phyloP scores from a whole-genome alignment of 1,140 invertebrate species.

The Lamellibrachia luymesi region DNA sequence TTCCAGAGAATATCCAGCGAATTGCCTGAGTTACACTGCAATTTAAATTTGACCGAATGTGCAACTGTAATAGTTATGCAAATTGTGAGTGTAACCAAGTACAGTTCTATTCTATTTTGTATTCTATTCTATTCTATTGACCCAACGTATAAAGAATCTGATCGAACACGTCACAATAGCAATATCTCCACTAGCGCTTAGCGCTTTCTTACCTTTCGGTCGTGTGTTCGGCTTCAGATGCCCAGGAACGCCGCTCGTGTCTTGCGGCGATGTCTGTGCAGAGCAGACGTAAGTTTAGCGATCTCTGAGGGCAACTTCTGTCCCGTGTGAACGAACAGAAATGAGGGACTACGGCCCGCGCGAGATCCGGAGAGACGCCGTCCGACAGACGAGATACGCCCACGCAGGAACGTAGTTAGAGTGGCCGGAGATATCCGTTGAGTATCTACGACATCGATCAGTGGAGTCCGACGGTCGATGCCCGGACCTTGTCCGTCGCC shows the following conservation, averaged over 20 bases:
- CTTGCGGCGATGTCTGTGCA: neutral
- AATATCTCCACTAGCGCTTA: neutral
- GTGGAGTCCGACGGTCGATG: neutral
- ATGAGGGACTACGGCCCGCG: neutral
- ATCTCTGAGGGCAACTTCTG: neutral
- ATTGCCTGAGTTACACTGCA: neutral
- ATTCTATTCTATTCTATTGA: neutral
- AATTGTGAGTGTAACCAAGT: neutral
- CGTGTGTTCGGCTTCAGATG: neutral
- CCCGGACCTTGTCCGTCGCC: neutral
- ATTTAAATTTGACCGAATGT: neutral
- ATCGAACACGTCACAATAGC: too few relatives aligned
- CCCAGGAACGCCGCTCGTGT: neutral
- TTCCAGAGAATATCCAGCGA: neutral
- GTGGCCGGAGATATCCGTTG: neutral
- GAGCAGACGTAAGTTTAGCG: neutral
- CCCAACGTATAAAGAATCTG: neutral
- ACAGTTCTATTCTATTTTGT: neutral
- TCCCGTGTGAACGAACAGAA: neutral
- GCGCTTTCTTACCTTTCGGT: neutral
- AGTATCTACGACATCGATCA: neutral
- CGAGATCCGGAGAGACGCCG: neutral
- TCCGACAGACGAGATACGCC: neutral
- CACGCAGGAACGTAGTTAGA: neutral
- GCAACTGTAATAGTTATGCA: neutral